Evolutionary conservation across 1,140 invertebrate genomes (phyloP).

Genomic region (Trigoniulus corallinus): DNA sequence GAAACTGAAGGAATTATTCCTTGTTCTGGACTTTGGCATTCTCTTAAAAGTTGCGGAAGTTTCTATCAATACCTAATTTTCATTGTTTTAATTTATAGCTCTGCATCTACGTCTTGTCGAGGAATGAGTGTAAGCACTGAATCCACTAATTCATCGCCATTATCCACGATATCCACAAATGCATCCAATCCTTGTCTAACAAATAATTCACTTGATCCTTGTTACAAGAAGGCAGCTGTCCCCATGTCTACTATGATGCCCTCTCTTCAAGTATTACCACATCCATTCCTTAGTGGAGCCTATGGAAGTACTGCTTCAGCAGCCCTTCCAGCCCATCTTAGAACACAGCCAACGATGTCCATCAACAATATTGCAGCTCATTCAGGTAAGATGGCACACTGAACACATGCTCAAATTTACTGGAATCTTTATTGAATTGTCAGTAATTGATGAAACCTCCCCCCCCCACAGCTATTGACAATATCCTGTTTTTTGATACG

Average conservation of each 20-base stretch:
- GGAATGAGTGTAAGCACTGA: no score
- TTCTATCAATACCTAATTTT: not conserved
- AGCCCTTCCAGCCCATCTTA: constrained; percentile 16
- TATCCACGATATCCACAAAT: no score
- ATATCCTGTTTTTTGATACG: no score
- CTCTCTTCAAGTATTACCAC: constrained; percentile 18
- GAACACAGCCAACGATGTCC: constrained; percentile 12
- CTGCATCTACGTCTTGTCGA: no score
- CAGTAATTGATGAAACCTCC: no score
- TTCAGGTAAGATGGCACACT: constrained; percentile 10
- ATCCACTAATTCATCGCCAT: no score
- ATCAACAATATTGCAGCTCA: constrained; percentile 14
- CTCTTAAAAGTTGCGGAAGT: not conserved
- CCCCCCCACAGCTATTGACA: no score
- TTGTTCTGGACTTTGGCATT: not conserved
- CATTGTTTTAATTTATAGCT: not conserved
- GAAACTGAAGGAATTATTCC: no score
- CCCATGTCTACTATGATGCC: constrained; percentile 22
- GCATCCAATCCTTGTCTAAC: not conserved
- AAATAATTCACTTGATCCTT: not conserved
- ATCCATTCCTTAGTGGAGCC: constrained; percentile 15
- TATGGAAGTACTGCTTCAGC: constrained; percentile 12
- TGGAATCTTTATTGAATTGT: no score
- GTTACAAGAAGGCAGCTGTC: constrained; percentile 15
- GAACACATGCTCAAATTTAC: no score